Base-by-base conservation (phyloP, 2,113 vertebrate genomes). In the Glaucidium brasilianum region DNA sequence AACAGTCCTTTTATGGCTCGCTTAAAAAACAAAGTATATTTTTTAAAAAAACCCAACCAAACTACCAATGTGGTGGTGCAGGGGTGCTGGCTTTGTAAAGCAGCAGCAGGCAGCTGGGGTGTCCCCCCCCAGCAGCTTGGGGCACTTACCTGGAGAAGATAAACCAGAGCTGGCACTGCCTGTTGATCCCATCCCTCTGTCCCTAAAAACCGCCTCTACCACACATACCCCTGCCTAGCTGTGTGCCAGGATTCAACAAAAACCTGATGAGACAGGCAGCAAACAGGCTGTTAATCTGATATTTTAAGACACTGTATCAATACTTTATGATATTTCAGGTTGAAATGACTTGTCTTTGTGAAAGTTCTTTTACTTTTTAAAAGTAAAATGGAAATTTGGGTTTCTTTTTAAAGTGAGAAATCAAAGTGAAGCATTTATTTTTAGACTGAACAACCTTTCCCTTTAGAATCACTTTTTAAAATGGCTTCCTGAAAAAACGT, bases 341-440 rank as follows among this genome's bases (percentile, higher is more conserved):
- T 76, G 90, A 87, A 96, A 82, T 68, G 34, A 68, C 69, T 94
- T 50, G 55, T 62, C 88, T 91, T 79, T 88, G 71, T 82, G 74
- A 75, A 90, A 91, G 62, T 94, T 96, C 35, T 73, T 93, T 82
- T 79, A 52, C 74, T 94, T 96, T 91, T 82, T 21, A 64, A 82
- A 96, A 85, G 78, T 72, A 59, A 76, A 96, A 93, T 66, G 74
- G 87, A 96, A 94, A 96, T 85, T 21, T 29, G 34, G 15, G 68
- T 94, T 94, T 76, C 94, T 76, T 91, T 95, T 82, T 69, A 85
- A 94, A 92, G 92, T 77, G 79, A 30, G 74, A 85, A 96, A 96
- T 96, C 90, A 93, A 95, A 96, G 92, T 6, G 14, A 94, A 79
- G 47, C 29, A 6, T 92, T 92, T 96, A 92, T 94, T 96, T 96